Evolutionary conservation across 2,113 vertebrate species (phyloP).

Genomic region (Gorsachius goisagi): DNA sequence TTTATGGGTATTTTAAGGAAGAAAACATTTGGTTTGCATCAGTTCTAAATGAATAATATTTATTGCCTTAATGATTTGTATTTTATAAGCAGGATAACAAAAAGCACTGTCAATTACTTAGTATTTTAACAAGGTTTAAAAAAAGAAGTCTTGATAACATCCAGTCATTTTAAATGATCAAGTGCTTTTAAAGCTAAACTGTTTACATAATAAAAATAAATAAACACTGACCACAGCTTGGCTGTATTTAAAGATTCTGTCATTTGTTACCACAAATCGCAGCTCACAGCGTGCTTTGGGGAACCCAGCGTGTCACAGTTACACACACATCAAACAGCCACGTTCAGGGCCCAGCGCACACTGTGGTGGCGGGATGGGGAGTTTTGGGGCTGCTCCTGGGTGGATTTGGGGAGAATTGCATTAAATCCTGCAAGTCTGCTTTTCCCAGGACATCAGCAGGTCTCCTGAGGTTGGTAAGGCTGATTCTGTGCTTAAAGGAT

Average conservation of each 20-base stretch:
- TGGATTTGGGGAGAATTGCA: not conserved
- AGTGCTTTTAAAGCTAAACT: slow-evolving; percentile 23
- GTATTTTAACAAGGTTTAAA: slow-evolving; percentile 45
- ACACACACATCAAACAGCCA: not conserved
- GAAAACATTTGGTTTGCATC: slow-evolving; percentile 76
- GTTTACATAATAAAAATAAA: slow-evolving; percentile 67
- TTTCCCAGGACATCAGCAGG: not conserved
- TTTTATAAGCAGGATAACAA: slow-evolving; percentile 70
- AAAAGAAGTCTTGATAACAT: not conserved
- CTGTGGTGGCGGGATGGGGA: not conserved
- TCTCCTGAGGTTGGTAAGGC: not conserved
- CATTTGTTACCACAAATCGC: slow-evolving; percentile 38
- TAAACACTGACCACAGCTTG: slow-evolving; percentile 56
- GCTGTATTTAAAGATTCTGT: slow-evolving; percentile 41
- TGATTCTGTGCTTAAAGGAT: not conserved
- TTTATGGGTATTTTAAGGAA: slow-evolving; percentile 66
- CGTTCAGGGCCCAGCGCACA: not conserved
- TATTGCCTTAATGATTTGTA: slow-evolving; percentile 65
- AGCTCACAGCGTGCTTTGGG: not conserved
- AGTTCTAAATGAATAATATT: slow-evolving; percentile 70
- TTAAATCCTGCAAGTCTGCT: not conserved
- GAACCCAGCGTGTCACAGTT: not conserved
- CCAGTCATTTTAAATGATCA: slow-evolving; percentile 17
- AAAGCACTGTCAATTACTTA: slow-evolving; percentile 67
- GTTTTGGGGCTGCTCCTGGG: not conserved